These are phyloP conservation scores for Mya arenaria DNA, from an alignment of 1,140 invertebrate species.

Conservation along the genomic window DNA sequence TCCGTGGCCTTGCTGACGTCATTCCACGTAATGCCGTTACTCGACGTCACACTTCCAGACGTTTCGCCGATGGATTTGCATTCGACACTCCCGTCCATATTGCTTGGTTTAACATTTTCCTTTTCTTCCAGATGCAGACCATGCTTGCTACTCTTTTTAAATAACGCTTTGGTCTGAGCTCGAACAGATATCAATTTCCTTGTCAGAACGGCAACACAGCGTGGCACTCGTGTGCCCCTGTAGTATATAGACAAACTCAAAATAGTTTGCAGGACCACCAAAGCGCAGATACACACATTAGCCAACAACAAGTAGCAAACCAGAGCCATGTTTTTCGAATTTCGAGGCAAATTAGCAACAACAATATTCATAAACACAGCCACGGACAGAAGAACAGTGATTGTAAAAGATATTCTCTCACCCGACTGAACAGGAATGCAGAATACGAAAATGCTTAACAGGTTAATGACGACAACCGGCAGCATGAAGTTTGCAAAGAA, in stretches of 20 bases:
- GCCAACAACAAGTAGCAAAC: constrained; percentile 6
- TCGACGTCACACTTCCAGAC: no score
- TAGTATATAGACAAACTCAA: not conserved
- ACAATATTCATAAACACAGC: constrained; percentile 38
- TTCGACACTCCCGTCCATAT: no score
- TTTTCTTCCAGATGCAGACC: no score
- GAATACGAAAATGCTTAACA: constrained; percentile 16
- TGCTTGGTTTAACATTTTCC: no score
- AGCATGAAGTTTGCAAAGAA: constrained; percentile 9
- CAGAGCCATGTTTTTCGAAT: not conserved
- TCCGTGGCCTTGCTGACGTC: no score
- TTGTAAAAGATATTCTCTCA: constrained; percentile 26
- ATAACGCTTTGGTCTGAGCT: no score
- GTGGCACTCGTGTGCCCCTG: not conserved
- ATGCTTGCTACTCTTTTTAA: no score
- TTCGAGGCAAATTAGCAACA: not conserved
- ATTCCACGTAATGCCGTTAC: no score
- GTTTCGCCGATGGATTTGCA: no score
- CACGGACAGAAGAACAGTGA: constrained; percentile 30
- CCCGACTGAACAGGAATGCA: constrained; percentile 26
- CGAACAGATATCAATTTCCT: no score
- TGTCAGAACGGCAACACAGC: no score
- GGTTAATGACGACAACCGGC: not conserved
- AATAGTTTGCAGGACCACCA: constrained; percentile 3
- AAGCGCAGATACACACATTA: not conserved